A percentile compares a stretch with the other conserved stretches of the same genome.
phyloP scores from a whole-genome alignment of 2,113 vertebrate species.

The Burhinus oedicnemus region DNA sequence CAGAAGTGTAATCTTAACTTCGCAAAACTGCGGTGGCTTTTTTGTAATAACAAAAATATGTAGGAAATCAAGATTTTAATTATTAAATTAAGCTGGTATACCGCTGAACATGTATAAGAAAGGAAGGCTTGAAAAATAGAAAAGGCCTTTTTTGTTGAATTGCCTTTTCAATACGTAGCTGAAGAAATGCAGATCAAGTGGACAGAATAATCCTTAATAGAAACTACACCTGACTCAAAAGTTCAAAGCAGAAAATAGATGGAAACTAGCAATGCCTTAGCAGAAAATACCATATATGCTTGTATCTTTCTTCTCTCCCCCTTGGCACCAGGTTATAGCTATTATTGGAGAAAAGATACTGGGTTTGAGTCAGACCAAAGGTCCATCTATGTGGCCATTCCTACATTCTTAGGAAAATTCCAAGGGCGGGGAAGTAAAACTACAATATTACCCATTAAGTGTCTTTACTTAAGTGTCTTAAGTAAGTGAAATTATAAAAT shows the following conservation, averaged over 20 bases:
- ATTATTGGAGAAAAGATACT: background rate
- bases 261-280: background rate
- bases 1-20: background rate
- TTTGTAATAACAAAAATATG: background rate
- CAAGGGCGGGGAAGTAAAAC: background rate
- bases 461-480: background rate
- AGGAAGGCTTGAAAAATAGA: background rate
- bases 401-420: background rate
- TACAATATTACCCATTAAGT: background rate
- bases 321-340: background rate
- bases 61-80: background rate
- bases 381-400: background rate
- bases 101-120: background rate
- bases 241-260: background rate
- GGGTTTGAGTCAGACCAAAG: background rate
- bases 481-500: background rate
- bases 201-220: background rate
- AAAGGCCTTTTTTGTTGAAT: background rate
- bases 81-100: background rate
- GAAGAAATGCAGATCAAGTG: background rate
- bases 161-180: background rate
- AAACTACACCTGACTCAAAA: background rate
- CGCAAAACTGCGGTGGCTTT: background rate
- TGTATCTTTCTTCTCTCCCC: background rate
- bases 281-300: background rate